Evolutionary conservation across 2,797 vertebrate species (phyloP).

Genomic region (Platyrinchus mystaceus): DNA sequence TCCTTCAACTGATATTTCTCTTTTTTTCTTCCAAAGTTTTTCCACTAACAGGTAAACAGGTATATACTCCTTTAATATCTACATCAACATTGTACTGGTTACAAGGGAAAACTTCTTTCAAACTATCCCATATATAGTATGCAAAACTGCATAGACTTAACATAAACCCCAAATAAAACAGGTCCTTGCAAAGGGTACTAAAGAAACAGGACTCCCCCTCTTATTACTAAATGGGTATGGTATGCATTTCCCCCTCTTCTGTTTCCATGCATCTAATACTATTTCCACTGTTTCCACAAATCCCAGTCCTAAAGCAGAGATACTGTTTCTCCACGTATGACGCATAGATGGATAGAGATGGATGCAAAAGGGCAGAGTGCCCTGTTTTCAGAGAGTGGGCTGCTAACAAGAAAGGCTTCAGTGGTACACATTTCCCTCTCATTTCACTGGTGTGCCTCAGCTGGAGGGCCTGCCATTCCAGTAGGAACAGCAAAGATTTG

Average conservation of each 20-base stretch:
- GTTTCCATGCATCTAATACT: neutral
- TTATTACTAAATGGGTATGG: neutral
- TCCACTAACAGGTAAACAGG: neutral
- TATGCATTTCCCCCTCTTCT: neutral
- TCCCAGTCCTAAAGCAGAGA: neutral
- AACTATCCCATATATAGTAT: rapidly evolving
- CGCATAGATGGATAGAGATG: neutral
- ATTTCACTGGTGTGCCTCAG: neutral
- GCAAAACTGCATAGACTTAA: neutral
- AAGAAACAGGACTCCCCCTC: neutral
- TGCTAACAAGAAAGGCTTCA: neutral
- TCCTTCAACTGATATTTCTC: neutral
- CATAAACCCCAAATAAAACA: neutral
- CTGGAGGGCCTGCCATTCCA: neutral
- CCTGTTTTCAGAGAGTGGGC: neutral
- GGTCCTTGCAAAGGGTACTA: neutral
- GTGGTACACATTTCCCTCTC: rapidly evolving
- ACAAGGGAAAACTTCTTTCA: neutral
- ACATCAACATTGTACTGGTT: rapidly evolving
- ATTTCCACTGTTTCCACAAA: neutral
- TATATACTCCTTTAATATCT: neutral
- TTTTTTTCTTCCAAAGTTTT: neutral
- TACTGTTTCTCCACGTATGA: neutral
- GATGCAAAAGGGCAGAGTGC: neutral
- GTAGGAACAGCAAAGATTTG: neutral